phyloP scores from a whole-genome alignment of 2,113 vertebrate genomes.

The Ascaphus truei region DNA sequence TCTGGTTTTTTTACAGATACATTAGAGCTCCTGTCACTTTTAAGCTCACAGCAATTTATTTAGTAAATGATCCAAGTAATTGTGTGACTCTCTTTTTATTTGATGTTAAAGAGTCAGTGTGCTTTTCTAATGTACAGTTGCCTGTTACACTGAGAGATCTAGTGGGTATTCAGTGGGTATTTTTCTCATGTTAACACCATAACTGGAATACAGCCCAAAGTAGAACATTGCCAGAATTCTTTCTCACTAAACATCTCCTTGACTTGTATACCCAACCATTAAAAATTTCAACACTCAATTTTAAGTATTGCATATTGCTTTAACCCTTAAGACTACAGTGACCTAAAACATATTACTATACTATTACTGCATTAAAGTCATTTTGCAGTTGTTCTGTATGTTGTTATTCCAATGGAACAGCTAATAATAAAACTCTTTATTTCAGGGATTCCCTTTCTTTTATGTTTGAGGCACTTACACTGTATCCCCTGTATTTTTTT shows the following conservation, averaged over 20 bases:
- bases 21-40: neutral
- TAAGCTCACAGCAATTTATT: constrained; percentile 28
- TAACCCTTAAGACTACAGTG: neutral
- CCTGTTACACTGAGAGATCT: neutral
- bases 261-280: constrained; percentile 37
- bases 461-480: too few relatives aligned
- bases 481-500: neutral
- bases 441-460: too few relatives aligned
- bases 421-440: too few relatives aligned
- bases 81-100: neutral
- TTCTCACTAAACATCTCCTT: constrained; percentile 20
- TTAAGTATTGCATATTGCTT: constrained; percentile 31
- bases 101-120: neutral
- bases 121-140: neutral
- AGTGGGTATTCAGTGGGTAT: constrained; percentile 22
- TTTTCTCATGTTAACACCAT: constrained; percentile 32
- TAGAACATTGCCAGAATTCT: constrained; percentile 26
- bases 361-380: too few relatives aligned
- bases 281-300: constrained; percentile 39
- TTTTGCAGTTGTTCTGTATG: too few relatives aligned
- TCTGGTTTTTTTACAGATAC: neutral
- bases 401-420: too few relatives aligned
- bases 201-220: constrained; percentile 30
- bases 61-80: neutral
- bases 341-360: neutral